Base-by-base conservation (phyloP, 1,140 invertebrate species). In the Steinernema feltiae region DNA sequence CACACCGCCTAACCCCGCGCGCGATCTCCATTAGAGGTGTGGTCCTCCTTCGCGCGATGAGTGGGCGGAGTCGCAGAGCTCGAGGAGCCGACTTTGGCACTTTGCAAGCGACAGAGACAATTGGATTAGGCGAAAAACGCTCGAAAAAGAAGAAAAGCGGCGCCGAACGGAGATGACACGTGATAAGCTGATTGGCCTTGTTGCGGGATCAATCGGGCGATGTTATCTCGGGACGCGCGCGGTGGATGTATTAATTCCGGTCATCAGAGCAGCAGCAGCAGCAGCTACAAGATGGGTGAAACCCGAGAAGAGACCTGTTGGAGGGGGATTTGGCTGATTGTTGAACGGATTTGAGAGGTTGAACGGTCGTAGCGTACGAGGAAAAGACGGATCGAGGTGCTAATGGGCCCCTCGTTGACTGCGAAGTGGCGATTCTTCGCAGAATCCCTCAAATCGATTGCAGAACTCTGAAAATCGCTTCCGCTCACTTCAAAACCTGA, bases 211-310 rank as follows among this genome's bases (percentile, higher is more conserved):
- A 41, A 41, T 41, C 35, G 35, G 24, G 15, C 53, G 53, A 63
- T 63, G 12, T 63, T 63, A 63, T 63, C 53, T 15, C 53, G 53
- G 24, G 24, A 41, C 41, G 41, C 41, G 41, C 41, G 41, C 41
- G n/a, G n/a, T n/a, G n/a, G 53, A 63, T 63, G 53, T 63, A 63
- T 63, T 63, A 63, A 63, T 63, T 63, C 53, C 53, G 53, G 53
- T 63, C 53, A 63, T 63, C 24, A 63, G 53, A 63, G 53, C 15
- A 63, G 24, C 15, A 63, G 41, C 41, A 46, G 24, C 53, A 63
- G 53, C 53, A 21, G 53, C 53, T 63, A 63, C 53, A 63, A 63
- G 53, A 63, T 63, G 53, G 35, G 35, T 41, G 35, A 41, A 41
- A 41, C 18, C 35, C 35, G 35, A 41, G 35, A 41, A 41, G 35